phyloP scores from a whole-genome alignment of 2,797 vertebrate species.

The Coilia nasus region DNA sequence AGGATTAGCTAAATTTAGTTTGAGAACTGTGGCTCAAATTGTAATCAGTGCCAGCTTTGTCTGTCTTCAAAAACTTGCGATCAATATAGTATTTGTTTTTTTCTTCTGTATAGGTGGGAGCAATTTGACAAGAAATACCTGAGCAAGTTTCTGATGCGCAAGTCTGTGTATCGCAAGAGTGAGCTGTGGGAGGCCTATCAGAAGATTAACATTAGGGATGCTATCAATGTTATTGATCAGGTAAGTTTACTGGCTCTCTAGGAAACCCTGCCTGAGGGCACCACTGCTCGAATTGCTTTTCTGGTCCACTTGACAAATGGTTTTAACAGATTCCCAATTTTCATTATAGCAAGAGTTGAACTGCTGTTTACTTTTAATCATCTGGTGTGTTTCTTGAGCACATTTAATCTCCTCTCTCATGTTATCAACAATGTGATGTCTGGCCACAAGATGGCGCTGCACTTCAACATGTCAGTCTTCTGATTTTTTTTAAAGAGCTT shows the following conservation, averaged over 20 bases:
- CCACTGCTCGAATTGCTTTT: neutral
- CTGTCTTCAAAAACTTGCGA: neutral
- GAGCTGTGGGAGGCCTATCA: conserved; percentile 97
- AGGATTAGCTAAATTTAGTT: neutral
- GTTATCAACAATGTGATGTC: neutral
- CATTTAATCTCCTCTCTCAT: neutral
- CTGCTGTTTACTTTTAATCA: neutral
- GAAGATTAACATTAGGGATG: conserved; percentile 95
- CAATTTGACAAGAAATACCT: conserved; percentile 98
- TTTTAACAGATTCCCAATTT: neutral
- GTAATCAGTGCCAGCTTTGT: neutral
- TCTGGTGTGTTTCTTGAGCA: neutral
- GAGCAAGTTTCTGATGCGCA: conserved; percentile 90
- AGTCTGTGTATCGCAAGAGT: conserved; percentile 91
- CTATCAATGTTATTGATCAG: conserved; percentile 95
- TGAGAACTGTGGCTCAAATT: neutral
- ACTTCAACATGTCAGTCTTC: conserved; percentile 31
- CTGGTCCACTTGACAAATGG: neutral
- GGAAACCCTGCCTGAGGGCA: neutral
- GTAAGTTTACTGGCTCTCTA: conserved; percentile 56
- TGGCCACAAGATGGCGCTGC: conserved; percentile 49
- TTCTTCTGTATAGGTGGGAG: conserved; percentile 82
- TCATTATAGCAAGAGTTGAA: neutral
- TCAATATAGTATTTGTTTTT: conserved; percentile 31
- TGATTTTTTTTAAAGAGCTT: neutral